phyloP scores from a whole-genome alignment of 2,797 vertebrate species.

The Arnoldichthys spilopterus region DNA sequence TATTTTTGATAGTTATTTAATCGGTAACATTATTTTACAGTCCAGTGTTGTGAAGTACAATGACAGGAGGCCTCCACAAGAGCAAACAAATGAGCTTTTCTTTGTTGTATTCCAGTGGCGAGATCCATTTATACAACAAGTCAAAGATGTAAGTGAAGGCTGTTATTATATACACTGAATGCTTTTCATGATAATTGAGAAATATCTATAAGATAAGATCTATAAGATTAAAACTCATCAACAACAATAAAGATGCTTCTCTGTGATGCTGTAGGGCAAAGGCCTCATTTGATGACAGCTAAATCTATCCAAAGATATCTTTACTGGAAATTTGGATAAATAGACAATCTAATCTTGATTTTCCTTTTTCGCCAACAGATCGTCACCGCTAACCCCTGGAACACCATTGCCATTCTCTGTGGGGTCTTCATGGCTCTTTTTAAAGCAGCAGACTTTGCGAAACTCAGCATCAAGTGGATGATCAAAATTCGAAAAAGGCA shows the following conservation, averaged over 20 bases:
- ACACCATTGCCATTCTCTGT: slow-evolving; percentile 91
- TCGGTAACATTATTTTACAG: slow-evolving; percentile 69
- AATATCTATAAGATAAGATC: too few species aligned
- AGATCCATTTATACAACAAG: slow-evolving; percentile 93
- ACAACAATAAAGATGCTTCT: not conserved
- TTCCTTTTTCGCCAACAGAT: slow-evolving; percentile 79
- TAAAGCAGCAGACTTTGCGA: slow-evolving; percentile 96
- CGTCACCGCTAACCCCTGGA: slow-evolving; percentile 96
- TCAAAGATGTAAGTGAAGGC: slow-evolving; percentile 85
- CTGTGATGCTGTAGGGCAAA: not conserved
- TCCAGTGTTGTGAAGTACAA: slow-evolving; percentile 95
- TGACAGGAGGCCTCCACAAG: slow-evolving; percentile 77
- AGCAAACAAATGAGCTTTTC: slow-evolving; percentile 85
- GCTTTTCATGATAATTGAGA: too few species aligned
- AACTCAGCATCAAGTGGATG: slow-evolving; percentile 93
- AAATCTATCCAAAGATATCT: not conserved
- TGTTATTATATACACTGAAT: not conserved
- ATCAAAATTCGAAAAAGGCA: slow-evolving; percentile 92
- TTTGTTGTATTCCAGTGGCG: slow-evolving; percentile 97
- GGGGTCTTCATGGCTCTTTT: slow-evolving; percentile 96
- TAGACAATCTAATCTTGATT: not conserved
- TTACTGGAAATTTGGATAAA: not conserved
- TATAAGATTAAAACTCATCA: too few species aligned
- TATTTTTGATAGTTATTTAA: slow-evolving; percentile 1
- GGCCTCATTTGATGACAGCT: not conserved